Evolutionary conservation across 1,140 invertebrate species (phyloP).

Genomic region (Cotesia glomerata): DNA sequence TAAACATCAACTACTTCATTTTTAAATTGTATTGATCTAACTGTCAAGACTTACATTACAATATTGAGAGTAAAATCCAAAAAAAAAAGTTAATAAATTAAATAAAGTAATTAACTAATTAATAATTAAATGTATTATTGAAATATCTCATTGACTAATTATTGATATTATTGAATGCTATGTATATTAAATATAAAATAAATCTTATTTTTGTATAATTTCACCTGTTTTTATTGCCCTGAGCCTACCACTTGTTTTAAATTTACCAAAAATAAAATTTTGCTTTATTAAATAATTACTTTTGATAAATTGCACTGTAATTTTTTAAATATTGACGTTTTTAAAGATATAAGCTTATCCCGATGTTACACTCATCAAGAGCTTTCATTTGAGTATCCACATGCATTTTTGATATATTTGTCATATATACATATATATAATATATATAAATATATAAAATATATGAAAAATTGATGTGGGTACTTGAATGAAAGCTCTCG

Average conservation of each 20-base stretch:
- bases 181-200: conserved; percentile 53
- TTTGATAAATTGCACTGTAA: too few relatives aligned
- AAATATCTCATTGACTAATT: conserved; percentile 23
- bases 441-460: too few relatives aligned
- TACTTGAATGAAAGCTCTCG: too few relatives aligned
- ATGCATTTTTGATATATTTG: too few relatives aligned
- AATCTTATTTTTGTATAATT: conserved; percentile 51
- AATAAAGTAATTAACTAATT: conserved; percentile 14
- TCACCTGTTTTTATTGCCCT: conserved; percentile 1
- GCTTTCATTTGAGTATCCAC: too few relatives aligned
- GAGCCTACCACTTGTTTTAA: background rate
- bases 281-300: too few relatives aligned
- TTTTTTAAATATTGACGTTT: too few relatives aligned
- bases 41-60: conserved; percentile 42
- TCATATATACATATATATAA: too few relatives aligned
- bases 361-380: too few relatives aligned
- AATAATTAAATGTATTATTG: background rate
- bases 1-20: conserved; percentile 26
- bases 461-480: too few relatives aligned
- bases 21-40: conserved; percentile 45
- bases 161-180: conserved; percentile 43
- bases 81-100: conserved; percentile 32
- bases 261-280: too few relatives aligned
- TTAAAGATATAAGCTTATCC: too few relatives aligned
- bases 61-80: conserved; percentile 27